These are phyloP conservation scores for Phenganax marumi DNA, from an alignment of 92 coral and sea anemone genomes.

Conservation along the genomic window DNA sequence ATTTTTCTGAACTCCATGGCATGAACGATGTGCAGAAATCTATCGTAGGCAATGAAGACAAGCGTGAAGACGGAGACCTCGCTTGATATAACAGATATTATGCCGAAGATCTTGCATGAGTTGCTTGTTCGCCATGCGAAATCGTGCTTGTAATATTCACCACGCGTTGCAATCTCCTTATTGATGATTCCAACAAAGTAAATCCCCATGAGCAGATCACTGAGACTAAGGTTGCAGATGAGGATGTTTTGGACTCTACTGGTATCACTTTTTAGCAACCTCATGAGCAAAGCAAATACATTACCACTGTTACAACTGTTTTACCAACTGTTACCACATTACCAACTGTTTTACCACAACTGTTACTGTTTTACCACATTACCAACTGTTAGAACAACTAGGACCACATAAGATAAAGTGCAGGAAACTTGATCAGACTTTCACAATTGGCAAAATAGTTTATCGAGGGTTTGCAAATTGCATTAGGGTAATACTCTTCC, in stretches of 20 bases:
- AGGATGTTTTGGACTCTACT: background rate
- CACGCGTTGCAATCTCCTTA: constrained; percentile 4
- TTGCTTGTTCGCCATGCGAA: background rate
- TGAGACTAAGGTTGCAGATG: background rate
- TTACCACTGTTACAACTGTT: background rate
- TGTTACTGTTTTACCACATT: too few relatives aligned
- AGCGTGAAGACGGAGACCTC: constrained; percentile 8
- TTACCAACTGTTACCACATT: background rate
- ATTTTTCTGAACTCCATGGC: background rate
- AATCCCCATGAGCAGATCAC: constrained; percentile 15
- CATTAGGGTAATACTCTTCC: background rate
- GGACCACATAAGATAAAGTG: background rate
- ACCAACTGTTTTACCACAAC: too few relatives aligned
- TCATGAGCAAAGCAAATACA: background rate
- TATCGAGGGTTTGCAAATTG: background rate
- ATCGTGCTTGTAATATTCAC: background rate
- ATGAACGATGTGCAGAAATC: constrained; percentile 15
- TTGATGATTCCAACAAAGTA: background rate
- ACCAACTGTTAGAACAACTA: background rate
- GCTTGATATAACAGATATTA: background rate
- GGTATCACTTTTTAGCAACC: background rate
- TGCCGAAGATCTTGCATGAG: background rate
- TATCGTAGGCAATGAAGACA: constrained; percentile 9
- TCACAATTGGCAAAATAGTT: background rate
- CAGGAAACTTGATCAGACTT: background rate